These are phyloP conservation scores for Lasioglossum morio DNA, from an alignment of 2,888 invertebrate species.

Conservation along the genomic window DNA sequence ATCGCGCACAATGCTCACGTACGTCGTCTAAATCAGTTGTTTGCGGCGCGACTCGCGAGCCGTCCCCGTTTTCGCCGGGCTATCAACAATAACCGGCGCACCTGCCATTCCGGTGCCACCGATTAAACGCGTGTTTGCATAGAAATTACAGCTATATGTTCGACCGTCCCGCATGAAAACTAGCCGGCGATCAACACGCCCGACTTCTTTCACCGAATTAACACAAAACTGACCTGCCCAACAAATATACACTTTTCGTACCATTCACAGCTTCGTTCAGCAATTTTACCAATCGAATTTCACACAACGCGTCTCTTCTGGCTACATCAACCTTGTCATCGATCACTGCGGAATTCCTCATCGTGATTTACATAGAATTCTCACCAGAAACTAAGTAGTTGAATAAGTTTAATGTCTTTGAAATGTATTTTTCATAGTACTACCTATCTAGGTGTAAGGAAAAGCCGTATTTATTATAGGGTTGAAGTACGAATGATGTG, in stretches of 20 bases:
- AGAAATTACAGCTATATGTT: not conserved
- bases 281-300: not conserved
- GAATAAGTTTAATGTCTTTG: too few species aligned
- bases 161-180: not conserved
- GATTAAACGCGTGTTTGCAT: slow-evolving; percentile 3
- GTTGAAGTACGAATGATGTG: too few species aligned
- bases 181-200: not conserved
- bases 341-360: too few species aligned
- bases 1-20: slow-evolving; percentile 56
- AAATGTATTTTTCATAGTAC: too few species aligned
- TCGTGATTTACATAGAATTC: too few species aligned
- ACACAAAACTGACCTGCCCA: not conserved
- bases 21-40: slow-evolving; percentile 56
- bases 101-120: slow-evolving; percentile 3
- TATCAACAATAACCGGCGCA: slow-evolving; percentile 34
- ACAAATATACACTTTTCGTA: not conserved
- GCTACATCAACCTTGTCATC: too few species aligned
- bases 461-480: too few species aligned
- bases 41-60: slow-evolving; percentile 22
- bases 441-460: too few species aligned
- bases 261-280: not conserved
- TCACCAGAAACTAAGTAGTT: too few species aligned
- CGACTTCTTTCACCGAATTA: not conserved
- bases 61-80: slow-evolving; percentile 16
- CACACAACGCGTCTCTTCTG: not conserved